A percentile compares a stretch with the other conserved stretches of the same genome.
Conservation (phyloP, 2,113 vertebrate genomes). For the Malurus melanocephalus region DNA sequence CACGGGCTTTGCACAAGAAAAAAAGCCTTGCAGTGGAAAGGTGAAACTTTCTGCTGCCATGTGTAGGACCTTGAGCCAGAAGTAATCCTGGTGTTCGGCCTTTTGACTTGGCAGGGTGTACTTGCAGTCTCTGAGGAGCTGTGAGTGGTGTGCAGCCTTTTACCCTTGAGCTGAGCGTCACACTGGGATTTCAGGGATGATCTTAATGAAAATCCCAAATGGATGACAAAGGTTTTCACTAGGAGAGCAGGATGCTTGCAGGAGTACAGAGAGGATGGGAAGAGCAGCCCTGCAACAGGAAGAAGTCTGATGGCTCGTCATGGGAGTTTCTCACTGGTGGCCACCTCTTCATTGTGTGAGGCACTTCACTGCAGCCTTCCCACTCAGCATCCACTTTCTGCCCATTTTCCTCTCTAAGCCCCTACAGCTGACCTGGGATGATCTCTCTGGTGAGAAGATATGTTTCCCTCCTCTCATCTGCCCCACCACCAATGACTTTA, state of each 20-base stretch:
- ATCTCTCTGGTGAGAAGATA: background rate
- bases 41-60: background rate
- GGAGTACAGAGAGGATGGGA: background rate
- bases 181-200: background rate
- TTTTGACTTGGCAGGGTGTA: background rate
- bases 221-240: background rate
- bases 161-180: background rate
- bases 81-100: background rate
- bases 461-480: background rate
- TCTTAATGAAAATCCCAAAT: background rate
- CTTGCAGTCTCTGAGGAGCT: background rate
- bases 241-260: background rate
- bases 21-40: background rate
- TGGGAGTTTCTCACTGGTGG: fast-evolving
- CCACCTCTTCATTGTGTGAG: background rate
- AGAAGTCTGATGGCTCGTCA: background rate
- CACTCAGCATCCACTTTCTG: background rate
- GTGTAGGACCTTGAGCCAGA: background rate
- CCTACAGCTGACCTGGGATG: background rate
- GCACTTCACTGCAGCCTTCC: background rate
- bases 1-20: background rate
- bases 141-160: background rate
- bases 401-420: background rate
- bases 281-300: background rate
- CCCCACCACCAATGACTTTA: background rate